phyloP scores from a whole-genome alignment of 2,888 invertebrate genomes.

The Cartodere bifasciata region DNA sequence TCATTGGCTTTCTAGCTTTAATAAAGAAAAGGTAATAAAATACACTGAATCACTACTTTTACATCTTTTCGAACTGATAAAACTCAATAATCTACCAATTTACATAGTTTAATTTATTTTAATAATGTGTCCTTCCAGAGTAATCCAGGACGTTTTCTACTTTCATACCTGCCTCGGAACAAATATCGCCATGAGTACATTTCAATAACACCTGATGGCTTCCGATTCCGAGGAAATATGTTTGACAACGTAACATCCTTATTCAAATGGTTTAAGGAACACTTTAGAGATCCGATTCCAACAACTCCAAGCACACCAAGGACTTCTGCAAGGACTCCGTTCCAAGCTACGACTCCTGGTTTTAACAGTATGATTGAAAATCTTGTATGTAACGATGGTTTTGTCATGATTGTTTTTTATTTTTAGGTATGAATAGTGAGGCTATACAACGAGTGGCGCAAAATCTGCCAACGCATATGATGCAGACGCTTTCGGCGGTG shows the following conservation, averaged over 20 bases:
- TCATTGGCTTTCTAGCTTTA: no score
- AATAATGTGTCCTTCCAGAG: conserved; percentile 34
- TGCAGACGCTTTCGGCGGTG: conserved; percentile 57
- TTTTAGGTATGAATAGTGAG: conserved; percentile 46
- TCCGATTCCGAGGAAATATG: conserved; percentile 76
- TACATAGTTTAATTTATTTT: neutral
- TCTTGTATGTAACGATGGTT: conserved; percentile 3
- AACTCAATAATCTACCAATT: conserved; percentile 1
- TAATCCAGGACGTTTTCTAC: conserved; percentile 83
- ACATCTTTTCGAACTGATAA: no score
- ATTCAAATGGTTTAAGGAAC: conserved; percentile 96
- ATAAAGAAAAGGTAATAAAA: no score
- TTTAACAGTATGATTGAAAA: conserved; percentile 22
- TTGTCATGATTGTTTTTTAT: conserved; percentile 11
- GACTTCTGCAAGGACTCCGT: conserved; percentile 45
- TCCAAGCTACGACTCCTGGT: conserved; percentile 25
- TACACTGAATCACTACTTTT: no score
- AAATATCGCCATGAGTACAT: conserved; percentile 85
- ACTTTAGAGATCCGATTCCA: conserved; percentile 84
- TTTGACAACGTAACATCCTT: conserved; percentile 72
- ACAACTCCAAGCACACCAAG: conserved; percentile 64
- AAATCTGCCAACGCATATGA: conserved; percentile 55
- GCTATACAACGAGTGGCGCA: conserved; percentile 60
- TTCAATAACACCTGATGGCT: conserved; percentile 84
- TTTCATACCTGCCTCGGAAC: conserved; percentile 83